Conservation (phyloP, 1,140 invertebrate species). For the Drosophila leontia region DNA sequence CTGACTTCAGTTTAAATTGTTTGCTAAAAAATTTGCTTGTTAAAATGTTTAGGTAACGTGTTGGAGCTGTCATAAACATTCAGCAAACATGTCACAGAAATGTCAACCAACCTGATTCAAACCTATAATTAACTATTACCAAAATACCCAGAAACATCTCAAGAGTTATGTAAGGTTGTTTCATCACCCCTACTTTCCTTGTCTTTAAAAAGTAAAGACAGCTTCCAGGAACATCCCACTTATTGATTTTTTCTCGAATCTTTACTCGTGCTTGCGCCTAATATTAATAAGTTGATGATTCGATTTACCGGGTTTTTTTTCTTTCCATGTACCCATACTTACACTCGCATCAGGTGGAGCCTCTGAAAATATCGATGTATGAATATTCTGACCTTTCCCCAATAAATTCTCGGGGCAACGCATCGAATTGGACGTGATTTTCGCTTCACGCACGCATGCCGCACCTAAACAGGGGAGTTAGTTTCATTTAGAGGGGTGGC, state of each 20-base stretch:
- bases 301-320: slow-evolving; percentile 15
- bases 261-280: neutral
- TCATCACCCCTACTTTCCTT: no score
- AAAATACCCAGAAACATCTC: neutral
- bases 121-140: neutral
- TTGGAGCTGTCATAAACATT: neutral
- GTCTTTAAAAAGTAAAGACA: neutral
- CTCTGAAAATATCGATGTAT: slow-evolving; percentile 72
- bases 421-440: slow-evolving; percentile 80
- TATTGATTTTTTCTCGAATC: slow-evolving; percentile 9
- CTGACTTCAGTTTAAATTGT: neutral
- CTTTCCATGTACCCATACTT: slow-evolving; percentile 2
- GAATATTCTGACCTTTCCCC: slow-evolving; percentile 79
- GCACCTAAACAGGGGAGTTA: slow-evolving; percentile 58
- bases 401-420: slow-evolving; percentile 69
- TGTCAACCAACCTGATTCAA: no score
- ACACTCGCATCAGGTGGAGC: slow-evolving; percentile 23
- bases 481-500: slow-evolving; percentile 30
- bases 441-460: slow-evolving; percentile 65
- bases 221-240: neutral
- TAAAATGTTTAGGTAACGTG: neutral
- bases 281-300: slow-evolving; percentile 11
- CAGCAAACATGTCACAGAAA: neutral
- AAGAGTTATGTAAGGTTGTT: neutral
- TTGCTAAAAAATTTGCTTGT: neutral